A percentile compares a stretch with the other conserved stretches of the same genome.
These are phyloP conservation scores for Chymomyza fuscimana DNA, from an alignment of 2,888 invertebrate species.

Conservation along the genomic window DNA sequence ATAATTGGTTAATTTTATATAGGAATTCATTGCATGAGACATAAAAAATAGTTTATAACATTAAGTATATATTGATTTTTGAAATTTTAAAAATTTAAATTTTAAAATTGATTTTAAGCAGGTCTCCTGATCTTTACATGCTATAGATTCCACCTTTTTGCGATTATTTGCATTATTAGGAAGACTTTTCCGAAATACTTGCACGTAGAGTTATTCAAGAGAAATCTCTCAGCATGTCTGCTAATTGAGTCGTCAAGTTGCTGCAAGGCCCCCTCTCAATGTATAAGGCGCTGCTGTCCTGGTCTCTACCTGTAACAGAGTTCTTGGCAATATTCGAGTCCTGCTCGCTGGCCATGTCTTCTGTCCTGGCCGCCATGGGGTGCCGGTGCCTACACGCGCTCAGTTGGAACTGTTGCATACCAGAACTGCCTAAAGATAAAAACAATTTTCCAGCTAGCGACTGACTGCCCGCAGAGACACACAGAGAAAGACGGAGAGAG, in stretches of 20 bases:
- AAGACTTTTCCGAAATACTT: background rate
- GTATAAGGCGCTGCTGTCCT: background rate
- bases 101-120: too few relatives aligned
- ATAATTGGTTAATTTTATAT: too few relatives aligned
- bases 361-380: background rate
- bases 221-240: background rate
- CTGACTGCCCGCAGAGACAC: slow-evolving; percentile 21
- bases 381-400: slow-evolving; percentile 39
- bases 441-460: slow-evolving; percentile 47
- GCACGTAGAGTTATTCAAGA: background rate
- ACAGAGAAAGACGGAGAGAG: background rate
- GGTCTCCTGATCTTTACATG: too few relatives aligned
- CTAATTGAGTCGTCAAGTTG: slow-evolving; percentile 10
- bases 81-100: too few relatives aligned
- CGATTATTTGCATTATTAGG: too few relatives aligned
- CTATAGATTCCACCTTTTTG: too few relatives aligned
- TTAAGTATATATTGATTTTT: too few relatives aligned
- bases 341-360: background rate
- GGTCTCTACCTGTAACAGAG: background rate
- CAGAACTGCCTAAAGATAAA: slow-evolving; percentile 36
- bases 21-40: too few relatives aligned
- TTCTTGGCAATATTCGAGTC: background rate
- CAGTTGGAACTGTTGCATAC: slow-evolving; percentile 62
- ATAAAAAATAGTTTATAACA: too few relatives aligned
- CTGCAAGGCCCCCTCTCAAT: background rate